phyloP scores from a whole-genome alignment of 2,797 vertebrate species.

The Pachyuromys duprasi region DNA sequence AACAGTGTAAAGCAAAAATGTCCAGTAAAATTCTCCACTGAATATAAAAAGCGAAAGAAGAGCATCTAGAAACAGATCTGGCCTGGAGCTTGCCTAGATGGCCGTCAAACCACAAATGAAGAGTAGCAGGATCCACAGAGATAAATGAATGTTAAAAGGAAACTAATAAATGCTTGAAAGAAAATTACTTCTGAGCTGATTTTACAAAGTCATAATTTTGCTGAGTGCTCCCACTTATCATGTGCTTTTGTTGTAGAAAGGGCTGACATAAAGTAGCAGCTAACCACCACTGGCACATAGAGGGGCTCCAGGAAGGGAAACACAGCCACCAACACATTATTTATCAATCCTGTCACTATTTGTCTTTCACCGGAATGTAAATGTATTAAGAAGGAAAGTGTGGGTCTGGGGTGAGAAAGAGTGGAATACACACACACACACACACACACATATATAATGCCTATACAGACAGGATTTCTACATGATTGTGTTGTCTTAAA shows the following conservation, averaged over 20 bases:
- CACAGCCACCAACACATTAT: neutral
- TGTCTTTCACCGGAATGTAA: neutral
- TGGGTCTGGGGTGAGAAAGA: neutral
- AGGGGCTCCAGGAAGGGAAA: neutral
- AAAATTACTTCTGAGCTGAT: neutral
- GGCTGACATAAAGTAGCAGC: neutral
- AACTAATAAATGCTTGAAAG: constrained; percentile 17
- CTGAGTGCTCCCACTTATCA: neutral
- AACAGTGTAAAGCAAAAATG: neutral
- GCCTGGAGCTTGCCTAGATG: neutral
- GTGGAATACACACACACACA: neutral
- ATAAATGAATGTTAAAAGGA: neutral
- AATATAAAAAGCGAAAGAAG: neutral
- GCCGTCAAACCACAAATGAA: neutral
- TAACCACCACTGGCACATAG: neutral
- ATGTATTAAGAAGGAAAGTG: neutral
- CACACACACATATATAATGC: neutral
- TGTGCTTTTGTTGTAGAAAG: neutral
- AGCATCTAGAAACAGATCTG: neutral
- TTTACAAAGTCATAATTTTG: neutral
- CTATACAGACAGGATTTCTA: neutral
- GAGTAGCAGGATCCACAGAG: neutral
- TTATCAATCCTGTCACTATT: neutral
- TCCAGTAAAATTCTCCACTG: neutral
- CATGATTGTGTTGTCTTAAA: neutral